phyloP scores from a whole-genome alignment of 1,140 invertebrate species.

The Daktulosphaira vitifoliae region DNA sequence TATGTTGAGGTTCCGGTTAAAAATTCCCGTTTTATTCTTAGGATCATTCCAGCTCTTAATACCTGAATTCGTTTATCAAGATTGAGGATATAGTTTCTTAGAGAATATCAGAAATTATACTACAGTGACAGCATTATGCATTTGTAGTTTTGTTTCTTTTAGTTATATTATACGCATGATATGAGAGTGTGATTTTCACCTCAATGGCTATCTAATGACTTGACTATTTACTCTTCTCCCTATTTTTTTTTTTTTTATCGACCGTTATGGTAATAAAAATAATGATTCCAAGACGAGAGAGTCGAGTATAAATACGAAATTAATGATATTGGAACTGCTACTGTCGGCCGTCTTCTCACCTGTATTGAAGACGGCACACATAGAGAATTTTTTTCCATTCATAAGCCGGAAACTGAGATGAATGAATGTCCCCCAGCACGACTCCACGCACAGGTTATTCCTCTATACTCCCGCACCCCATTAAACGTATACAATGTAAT shows the following conservation, averaged over 20 bases:
- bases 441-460: conserved; percentile 22
- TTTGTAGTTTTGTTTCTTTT: too few species aligned
- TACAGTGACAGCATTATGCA: too few species aligned
- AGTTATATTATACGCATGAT: background rate
- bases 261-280: conserved; percentile 25
- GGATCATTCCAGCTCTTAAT: too few species aligned
- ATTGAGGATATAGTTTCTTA: too few species aligned
- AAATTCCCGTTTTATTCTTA: too few species aligned
- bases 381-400: conserved; percentile 13
- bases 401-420: conserved; percentile 32
- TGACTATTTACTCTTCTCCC: conserved; percentile 20
- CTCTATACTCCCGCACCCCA: conserved; percentile 17
- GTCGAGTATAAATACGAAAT: conserved; percentile 29
- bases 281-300: conserved; percentile 21
- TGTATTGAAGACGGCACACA: conserved; percentile 22
- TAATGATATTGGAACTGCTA: conserved; percentile 31
- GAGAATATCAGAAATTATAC: too few species aligned
- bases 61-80: too few species aligned
- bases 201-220: conserved; percentile 31
- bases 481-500: conserved; percentile 29
- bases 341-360: conserved; percentile 31
- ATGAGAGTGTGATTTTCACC: conserved; percentile 25
- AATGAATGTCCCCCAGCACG: conserved; percentile 26
- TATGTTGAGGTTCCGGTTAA: too few species aligned
- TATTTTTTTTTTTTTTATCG: conserved; percentile 21